Percentiles rank a stretch among this genome's conserved stretches.
Evolutionary conservation across 2,888 invertebrate species (phyloP).

Genomic region (Chrysolina americana): DNA sequence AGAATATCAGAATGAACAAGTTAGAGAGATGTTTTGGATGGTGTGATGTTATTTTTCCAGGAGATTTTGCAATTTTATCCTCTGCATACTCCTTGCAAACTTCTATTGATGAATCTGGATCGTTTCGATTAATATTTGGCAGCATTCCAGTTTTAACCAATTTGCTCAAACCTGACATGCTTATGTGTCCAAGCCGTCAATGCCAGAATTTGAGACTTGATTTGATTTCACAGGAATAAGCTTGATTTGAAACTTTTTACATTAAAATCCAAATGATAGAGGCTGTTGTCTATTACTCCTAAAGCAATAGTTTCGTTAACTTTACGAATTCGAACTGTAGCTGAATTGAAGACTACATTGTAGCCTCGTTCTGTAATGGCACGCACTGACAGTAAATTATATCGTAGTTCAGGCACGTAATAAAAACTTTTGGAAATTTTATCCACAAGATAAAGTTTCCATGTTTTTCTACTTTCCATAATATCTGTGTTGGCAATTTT

Average conservation of each 20-base stretch:
- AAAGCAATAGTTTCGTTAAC: not conserved
- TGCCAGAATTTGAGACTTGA: no score
- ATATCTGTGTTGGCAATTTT: not conserved
- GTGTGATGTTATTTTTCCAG: constrained; percentile 4
- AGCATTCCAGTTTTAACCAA: constrained; percentile 7
- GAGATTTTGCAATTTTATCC: not conserved
- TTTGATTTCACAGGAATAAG: constrained; percentile 6
- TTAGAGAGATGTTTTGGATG: not conserved
- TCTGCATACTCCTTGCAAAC: constrained; percentile 6
- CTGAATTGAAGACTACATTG: no score
- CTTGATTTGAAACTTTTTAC: constrained; percentile 10
- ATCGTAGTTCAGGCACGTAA: not conserved
- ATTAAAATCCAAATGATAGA: constrained; percentile 5
- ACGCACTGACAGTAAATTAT: no score
- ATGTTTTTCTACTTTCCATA: constrained; percentile 4
- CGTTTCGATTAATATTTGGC: constrained; percentile 2
- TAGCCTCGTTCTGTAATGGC: no score
- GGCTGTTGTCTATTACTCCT: no score
- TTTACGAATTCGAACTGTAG: no score
- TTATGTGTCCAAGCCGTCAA: constrained; percentile 3
- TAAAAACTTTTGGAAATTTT: constrained; percentile 1
- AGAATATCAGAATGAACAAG: constrained; percentile 5
- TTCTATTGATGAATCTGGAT: constrained; percentile 7
- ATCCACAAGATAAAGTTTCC: constrained; percentile 2
- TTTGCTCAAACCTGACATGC: no score